Base-by-base conservation (phyloP, 92 coral and sea anemone genomes). In the Umimayanthus kanabou region DNA sequence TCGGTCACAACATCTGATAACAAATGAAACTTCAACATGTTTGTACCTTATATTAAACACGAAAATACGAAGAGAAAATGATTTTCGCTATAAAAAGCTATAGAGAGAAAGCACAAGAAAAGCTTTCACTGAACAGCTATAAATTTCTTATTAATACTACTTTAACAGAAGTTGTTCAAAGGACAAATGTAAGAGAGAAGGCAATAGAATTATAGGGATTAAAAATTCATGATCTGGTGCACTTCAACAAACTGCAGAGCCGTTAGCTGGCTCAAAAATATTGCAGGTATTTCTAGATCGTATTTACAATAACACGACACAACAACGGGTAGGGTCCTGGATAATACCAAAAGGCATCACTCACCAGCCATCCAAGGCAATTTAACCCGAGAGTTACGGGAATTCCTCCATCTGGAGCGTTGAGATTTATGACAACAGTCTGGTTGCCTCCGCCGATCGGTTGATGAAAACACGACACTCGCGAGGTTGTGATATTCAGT, bases 301-400 rank as follows among this genome's bases (percentile, higher is more conserved):
- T 78, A 50, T 86, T 79, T 80, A 80, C 87, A 80, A 6, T 50
- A 82, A 61, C 67, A 8, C 2, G 30, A 53, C 73, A 50, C 61
- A 88, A 26, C 79, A 49, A 66, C 79, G 28, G 82, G 66, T 74
- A 69, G 65, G 15, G 37, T 74, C 49, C 72, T 69, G 77, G 45
- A 29, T 76, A 57, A 39, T 53, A 37, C 42, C 18, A 66, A 72
- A 88, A 53, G 10, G 28, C 50, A 87, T 40, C 39, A 80, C 95
- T 90, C 88, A 97, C 99, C 96, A 94, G 89, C 99, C 99, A 97
- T 87, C 98, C 96, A 22, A 92, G 81, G 78, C 94, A 91, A 89
- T 97, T 97, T 73, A 97, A 90, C 70, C 96, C 99, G 67, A 97
- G 91, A 81, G 89, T 97, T 66, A 92, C 88, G 26, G 95, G 95